Conservation (phyloP, 2,888 invertebrate genomes). For the Yponomeuta malinellus region DNA sequence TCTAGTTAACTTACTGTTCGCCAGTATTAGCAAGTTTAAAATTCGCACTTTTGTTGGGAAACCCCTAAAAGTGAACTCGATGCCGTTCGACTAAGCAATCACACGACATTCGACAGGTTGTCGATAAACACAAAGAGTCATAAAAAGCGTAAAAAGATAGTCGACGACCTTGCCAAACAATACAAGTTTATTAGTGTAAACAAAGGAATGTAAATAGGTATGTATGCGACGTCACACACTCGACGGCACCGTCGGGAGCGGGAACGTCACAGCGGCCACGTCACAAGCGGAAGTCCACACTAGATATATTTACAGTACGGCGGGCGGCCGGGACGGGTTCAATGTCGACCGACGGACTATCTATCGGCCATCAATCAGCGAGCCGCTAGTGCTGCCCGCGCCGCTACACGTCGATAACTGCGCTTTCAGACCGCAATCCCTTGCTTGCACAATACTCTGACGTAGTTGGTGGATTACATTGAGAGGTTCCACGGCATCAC, state of each 20-base stretch:
- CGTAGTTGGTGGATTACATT: background rate
- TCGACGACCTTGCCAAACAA: conserved; percentile 64
- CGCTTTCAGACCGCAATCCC: background rate
- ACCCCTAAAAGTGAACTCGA: background rate
- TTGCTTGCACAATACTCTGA: background rate
- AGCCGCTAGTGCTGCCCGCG: conserved; percentile 26
- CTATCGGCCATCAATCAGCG: conserved; percentile 72
- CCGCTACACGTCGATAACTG: conserved; percentile 18
- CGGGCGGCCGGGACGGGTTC: conserved; percentile 54
- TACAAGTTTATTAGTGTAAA: conserved; percentile 69
- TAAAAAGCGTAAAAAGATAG: conserved; percentile 64
- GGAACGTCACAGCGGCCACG: conserved; percentile 44
- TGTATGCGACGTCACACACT: conserved; percentile 41
- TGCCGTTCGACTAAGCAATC: background rate
- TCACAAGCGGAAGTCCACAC: conserved; percentile 59
- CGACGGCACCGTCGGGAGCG: conserved; percentile 24
- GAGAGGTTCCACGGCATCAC: background rate
- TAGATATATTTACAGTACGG: conserved; percentile 59
- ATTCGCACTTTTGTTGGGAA: background rate
- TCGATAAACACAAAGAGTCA: conserved; percentile 41
- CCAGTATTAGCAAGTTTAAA: conserved; percentile 7
- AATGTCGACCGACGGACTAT: conserved; percentile 59
- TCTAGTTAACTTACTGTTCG: conserved; percentile 46
- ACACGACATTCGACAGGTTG: conserved; percentile 3
- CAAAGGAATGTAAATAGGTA: conserved; percentile 63